Percentiles rank a stretch among this genome's conserved stretches.
These are phyloP conservation scores for Amia ocellicauda DNA, from an alignment of 2,113 vertebrate species.

Conservation along the genomic window DNA sequence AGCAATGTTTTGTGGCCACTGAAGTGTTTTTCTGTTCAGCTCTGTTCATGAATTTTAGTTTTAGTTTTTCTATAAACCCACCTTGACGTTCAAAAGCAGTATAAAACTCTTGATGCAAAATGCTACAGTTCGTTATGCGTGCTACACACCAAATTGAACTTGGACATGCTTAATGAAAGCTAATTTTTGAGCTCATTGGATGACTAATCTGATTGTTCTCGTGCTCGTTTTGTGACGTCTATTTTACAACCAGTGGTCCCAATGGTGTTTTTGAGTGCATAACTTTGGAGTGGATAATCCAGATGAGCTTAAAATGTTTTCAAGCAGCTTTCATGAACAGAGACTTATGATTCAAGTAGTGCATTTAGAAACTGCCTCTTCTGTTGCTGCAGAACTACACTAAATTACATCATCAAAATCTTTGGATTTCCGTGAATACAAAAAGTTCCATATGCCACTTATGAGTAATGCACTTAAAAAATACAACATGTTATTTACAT, in stretches of 20 bases:
- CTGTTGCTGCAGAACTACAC: not conserved
- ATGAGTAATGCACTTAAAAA: conserved; percentile 20
- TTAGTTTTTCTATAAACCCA: not conserved
- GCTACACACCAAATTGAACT: not conserved
- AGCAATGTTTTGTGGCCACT: not conserved
- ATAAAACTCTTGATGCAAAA: not conserved
- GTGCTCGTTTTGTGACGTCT: not conserved
- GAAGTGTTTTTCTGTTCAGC: not conserved
- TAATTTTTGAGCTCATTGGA: too few species aligned
- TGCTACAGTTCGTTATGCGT: not conserved
- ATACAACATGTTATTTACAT: conserved; percentile 39
- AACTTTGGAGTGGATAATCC: not conserved
- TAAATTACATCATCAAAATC: not conserved
- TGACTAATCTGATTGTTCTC: too few species aligned
- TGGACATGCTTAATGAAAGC: too few species aligned
- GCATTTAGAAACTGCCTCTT: not conserved
- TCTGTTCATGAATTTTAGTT: too few species aligned
- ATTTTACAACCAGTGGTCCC: not conserved
- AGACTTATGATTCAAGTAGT: not conserved
- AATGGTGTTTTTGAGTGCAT: not conserved
- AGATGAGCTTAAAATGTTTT: not conserved
- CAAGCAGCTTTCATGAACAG: not conserved
- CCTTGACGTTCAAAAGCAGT: not conserved
- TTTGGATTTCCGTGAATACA: conserved; percentile 3
- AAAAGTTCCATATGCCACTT: not conserved